A percentile compares a stretch with the other conserved stretches of the same genome.
Conservation (phyloP, 2,888 invertebrate genomes). For the Lysandra bellargus region DNA sequence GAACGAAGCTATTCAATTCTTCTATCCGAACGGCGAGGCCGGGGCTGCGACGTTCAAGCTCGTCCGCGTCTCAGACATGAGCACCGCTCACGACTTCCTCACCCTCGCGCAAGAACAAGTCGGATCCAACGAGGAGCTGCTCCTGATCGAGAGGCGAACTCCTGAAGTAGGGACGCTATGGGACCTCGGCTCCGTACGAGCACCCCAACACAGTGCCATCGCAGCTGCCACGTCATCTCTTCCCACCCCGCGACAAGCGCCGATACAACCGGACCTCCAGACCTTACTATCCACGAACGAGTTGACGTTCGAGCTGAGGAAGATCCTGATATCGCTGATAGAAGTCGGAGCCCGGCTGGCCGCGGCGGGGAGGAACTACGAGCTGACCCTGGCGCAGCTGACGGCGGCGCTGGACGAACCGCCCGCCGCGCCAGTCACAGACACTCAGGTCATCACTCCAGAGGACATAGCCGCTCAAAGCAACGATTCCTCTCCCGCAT, state of each 20-base stretch:
- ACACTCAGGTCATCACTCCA: slow-evolving; percentile 66
- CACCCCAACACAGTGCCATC: slow-evolving; percentile 63
- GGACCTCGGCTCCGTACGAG: slow-evolving; percentile 69
- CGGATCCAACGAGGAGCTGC: slow-evolving; percentile 61
- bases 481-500: slow-evolving; percentile 39
- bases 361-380: slow-evolving; percentile 67
- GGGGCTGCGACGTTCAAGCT: slow-evolving; percentile 64
- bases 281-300: slow-evolving; percentile 71
- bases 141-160: slow-evolving; percentile 61
- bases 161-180: slow-evolving; percentile 68
- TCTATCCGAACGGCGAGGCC: slow-evolving; percentile 66
- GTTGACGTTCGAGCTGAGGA: slow-evolving; percentile 63
- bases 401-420: slow-evolving; percentile 67
- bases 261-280: slow-evolving; percentile 68
- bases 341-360: slow-evolving; percentile 72
- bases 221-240: slow-evolving; percentile 69
- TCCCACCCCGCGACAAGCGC: slow-evolving; percentile 55
- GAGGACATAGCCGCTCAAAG: slow-evolving; percentile 65
- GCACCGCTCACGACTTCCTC: slow-evolving; percentile 66
- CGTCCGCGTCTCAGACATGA: slow-evolving; percentile 62
- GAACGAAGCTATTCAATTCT: slow-evolving; percentile 63
- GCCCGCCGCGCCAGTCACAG: slow-evolving; percentile 48
- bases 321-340: slow-evolving; percentile 70
- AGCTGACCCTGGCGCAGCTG: slow-evolving; percentile 61
- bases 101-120: slow-evolving; percentile 66